Base-by-base conservation (phyloP, 2,113 vertebrate species). In the Tupaia tana region DNA sequence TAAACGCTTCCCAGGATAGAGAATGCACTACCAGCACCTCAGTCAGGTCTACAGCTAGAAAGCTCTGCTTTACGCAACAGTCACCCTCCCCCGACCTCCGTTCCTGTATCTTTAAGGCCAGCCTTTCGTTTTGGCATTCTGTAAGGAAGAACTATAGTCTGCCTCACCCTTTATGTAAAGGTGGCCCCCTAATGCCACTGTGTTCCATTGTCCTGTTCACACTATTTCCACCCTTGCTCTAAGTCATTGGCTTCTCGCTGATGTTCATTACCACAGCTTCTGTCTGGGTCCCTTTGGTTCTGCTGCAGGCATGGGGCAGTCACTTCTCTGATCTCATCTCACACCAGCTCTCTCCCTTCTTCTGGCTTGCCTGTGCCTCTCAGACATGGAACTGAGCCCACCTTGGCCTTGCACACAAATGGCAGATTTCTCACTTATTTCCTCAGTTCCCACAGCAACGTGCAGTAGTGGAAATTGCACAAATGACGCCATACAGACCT, bases 271-370 rank as follows among this genome's bases (percentile, higher is more conserved):
- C 6, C 12, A 0, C 13, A 18, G 29, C 29, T 20, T 82, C n/a
- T 59, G 31, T 56, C 66, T 5, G 8, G 19, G 14, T n/a, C 24
- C 59, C 54, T 86, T 56, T 74, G 29, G 54, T 67, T 86, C 34
- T 11, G 52, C 56, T 56, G 25, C 7, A 5, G 61, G 61, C 6
- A 8, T 15, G 58, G 34, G 74, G 31, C 15, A 66, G 83, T 29
- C 70, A 19, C 83, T 63, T 91, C 67, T 81, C 59, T 80, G 91
- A 87, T 74, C 77, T 96, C 93, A 86, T 90, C 89, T 69, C 19
- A 43, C 88, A 8, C 59, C 29, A 61, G 61, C 9, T 90, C 18
- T 22, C 27, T 70, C 13, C 25, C 1, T 27, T 92, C 19, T 75
- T 12, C 31, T 29, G 66, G 92, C 1, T 64, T 19, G 14, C 19